These are phyloP conservation scores for Ictidomys tridecemlineatus DNA, from an alignment of 2,113 vertebrate species.

Conservation along the genomic window DNA sequence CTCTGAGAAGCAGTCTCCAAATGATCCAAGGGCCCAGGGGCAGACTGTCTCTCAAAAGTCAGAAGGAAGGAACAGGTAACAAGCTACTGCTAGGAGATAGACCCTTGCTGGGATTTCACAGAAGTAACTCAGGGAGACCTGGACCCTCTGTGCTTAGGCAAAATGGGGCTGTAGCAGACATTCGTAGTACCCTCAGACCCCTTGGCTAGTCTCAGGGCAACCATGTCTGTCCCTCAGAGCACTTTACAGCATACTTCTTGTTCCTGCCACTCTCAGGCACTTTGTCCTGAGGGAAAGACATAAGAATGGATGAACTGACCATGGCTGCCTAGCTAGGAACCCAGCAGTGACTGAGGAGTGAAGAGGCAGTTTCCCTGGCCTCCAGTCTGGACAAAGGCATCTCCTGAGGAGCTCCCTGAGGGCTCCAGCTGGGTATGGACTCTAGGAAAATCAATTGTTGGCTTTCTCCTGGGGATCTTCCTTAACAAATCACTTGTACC, in stretches of 20 bases:
- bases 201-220: neutral
- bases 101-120: neutral
- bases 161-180: neutral
- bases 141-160: neutral
- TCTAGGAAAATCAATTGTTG: neutral
- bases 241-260: neutral
- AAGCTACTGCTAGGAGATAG: neutral
- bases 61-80: no score
- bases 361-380: neutral
- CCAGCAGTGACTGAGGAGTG: no score
- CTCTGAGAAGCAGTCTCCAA: neutral
- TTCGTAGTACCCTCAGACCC: fast-evolving
- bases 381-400: neutral
- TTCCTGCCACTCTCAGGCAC: no score
- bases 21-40: neutral
- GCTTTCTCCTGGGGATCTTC: neutral
- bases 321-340: no score
- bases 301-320: neutral
- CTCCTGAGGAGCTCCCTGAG: neutral
- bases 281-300: fast-evolving
- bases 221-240: neutral
- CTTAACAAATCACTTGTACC: neutral
- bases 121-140: neutral
- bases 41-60: neutral
- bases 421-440: neutral